Conservation (phyloP, 1,140 invertebrate species). For the Acromyrmex charruanus region DNA sequence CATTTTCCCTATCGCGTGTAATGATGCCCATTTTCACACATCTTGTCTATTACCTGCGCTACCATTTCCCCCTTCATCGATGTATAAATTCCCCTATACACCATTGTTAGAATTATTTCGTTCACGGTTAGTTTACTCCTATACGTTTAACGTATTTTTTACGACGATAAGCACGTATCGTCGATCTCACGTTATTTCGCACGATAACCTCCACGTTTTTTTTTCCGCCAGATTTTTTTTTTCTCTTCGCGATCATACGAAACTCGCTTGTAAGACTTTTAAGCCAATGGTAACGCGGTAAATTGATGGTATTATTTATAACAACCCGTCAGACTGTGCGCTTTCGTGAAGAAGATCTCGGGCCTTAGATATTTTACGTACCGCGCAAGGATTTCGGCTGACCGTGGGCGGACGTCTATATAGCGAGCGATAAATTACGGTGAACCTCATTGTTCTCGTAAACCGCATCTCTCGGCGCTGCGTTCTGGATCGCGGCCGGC, state of each 20-base stretch:
- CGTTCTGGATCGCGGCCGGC: slow-evolving; percentile 27
- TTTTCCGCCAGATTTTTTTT: not conserved
- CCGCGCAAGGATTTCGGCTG: slow-evolving; percentile 45
- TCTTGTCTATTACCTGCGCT: slow-evolving; percentile 27
- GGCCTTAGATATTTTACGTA: slow-evolving; percentile 34
- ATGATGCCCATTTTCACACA: slow-evolving; percentile 63
- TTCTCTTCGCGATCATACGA: not conserved
- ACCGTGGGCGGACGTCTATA: slow-evolving; percentile 58
- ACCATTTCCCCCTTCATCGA: slow-evolving; percentile 38
- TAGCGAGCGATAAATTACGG: slow-evolving; percentile 65
- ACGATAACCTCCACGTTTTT: not conserved
- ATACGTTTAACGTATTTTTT: slow-evolving; percentile 23
- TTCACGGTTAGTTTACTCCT: slow-evolving; percentile 7
- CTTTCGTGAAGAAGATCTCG: slow-evolving; percentile 40
- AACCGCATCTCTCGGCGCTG: slow-evolving; percentile 52
- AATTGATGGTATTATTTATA: slow-evolving; percentile 54
- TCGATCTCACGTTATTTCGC: not conserved
- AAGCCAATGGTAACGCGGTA: slow-evolving; percentile 36
- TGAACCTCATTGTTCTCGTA: slow-evolving; percentile 68
- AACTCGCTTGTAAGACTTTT: slow-evolving; percentile 1
- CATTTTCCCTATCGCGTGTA: slow-evolving; percentile 71
- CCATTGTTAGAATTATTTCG: slow-evolving; percentile 37
- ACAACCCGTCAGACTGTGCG: slow-evolving; percentile 19
- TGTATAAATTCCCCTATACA: not conserved
- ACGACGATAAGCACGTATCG: not conserved